These are phyloP conservation scores for Allobates femoralis DNA, from an alignment of 2,797 vertebrate species.

Conservation along the genomic window DNA sequence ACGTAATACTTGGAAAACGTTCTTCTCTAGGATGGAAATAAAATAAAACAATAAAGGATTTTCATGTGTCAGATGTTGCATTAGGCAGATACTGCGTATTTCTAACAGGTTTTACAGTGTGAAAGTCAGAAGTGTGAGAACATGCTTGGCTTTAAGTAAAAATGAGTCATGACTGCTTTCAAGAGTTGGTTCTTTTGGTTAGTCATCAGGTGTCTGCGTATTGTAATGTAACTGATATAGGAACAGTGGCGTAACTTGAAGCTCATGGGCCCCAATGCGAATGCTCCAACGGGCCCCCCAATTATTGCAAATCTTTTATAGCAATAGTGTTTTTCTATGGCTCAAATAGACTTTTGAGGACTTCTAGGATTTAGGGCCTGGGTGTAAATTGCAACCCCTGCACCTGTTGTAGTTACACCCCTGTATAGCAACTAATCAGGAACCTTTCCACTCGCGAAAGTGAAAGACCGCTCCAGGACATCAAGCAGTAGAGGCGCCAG, in stretches of 20 bases:
- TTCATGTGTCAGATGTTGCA: neutral
- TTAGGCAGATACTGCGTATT: neutral
- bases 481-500: no score
- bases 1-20: neutral
- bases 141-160: neutral
- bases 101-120: neutral
- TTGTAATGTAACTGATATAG: neutral
- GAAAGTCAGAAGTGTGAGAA: neutral
- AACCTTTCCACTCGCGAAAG: no score
- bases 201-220: neutral
- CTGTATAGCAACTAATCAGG: neutral
- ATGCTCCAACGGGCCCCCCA: no score
- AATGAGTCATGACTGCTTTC: neutral
- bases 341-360: no score
- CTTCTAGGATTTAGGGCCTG: no score
- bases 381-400: no score
- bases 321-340: no score
- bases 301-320: no score
- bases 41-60: slow-evolving; percentile 21
- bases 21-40: neutral
- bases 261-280: no score
- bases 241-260: no score
- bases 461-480: no score
- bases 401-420: no score
- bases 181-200: neutral